Evolutionary conservation across 2,113 vertebrate species (phyloP).

Genomic region (Myotis davidii): DNA sequence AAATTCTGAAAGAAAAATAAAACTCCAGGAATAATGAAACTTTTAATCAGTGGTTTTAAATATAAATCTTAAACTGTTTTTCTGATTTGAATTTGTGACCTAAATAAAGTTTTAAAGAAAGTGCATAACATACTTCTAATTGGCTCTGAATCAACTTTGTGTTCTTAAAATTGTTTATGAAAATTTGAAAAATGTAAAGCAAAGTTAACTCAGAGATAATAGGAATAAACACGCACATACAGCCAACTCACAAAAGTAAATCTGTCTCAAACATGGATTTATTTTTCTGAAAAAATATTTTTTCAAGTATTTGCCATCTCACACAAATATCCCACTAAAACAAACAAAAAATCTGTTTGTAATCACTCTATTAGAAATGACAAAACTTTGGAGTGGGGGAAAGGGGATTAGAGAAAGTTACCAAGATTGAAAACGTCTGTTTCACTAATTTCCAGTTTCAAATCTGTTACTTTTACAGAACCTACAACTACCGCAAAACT

Average conservation of each 20-base stretch:
- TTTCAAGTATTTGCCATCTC: not conserved
- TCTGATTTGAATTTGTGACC: not conserved
- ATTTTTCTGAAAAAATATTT: not conserved
- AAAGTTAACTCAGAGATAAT: constrained; percentile 3
- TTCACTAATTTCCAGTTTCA: not conserved
- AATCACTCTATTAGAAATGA: not conserved
- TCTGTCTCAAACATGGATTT: not conserved
- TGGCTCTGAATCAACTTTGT: not conserved
- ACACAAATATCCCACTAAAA: not conserved
- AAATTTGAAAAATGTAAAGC: constrained; percentile 12
- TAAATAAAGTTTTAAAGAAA: constrained; percentile 11
- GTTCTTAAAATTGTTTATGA: not conserved
- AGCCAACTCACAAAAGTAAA: not conserved
- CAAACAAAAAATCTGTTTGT: not conserved
- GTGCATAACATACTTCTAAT: not conserved
- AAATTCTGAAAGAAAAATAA: constrained; percentile 53
- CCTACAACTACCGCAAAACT: not conserved
- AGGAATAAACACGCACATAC: not conserved
- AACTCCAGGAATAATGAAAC: not conserved
- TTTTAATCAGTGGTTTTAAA: not conserved
- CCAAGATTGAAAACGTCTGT: constrained; percentile 25
- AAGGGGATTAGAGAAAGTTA: not conserved
- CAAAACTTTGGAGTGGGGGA: not conserved
- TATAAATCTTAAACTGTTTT: not conserved
- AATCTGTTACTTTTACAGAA: not conserved